Conservation (phyloP, 2,797 vertebrate genomes). For the Molossus molossus region DNA sequence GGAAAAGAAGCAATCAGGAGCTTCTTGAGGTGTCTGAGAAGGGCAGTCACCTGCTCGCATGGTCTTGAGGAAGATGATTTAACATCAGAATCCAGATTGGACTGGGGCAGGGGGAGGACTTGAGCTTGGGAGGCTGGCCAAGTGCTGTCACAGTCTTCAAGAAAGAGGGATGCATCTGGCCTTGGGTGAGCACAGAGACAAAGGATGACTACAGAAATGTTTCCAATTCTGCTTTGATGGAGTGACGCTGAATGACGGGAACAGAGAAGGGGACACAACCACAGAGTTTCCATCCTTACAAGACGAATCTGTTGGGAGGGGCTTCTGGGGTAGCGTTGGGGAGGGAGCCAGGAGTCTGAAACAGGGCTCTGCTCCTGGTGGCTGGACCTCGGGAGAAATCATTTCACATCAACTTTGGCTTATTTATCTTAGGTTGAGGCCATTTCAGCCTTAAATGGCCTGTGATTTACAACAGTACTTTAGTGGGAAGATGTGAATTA, state of each 20-base stretch:
- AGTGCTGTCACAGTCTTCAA: neutral
- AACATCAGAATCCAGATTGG: neutral
- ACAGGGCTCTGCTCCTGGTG: neutral
- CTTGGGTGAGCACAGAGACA: neutral
- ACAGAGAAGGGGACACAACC: neutral
- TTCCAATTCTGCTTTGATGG: neutral
- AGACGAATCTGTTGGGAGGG: neutral
- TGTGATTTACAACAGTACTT: constrained; percentile 58
- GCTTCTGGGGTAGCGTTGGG: neutral
- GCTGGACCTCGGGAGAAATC: neutral
- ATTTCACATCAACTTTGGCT: neutral
- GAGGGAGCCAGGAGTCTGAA: neutral
- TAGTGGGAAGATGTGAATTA: constrained; percentile 62
- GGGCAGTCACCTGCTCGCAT: neutral
- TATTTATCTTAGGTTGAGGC: constrained; percentile 52
- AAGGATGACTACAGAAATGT: neutral
- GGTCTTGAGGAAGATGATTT: neutral
- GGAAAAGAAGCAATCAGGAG: constrained; percentile 5
- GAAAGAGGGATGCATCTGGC: neutral
- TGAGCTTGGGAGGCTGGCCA: neutral
- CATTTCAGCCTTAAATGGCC: constrained; percentile 39
- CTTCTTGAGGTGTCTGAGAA: neutral
- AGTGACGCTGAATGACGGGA: neutral
- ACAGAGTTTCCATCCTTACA: neutral
- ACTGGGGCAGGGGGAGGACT: neutral